Base-by-base conservation (phyloP, 2,797 vertebrate species). In the Glossophaga mutica region DNA sequence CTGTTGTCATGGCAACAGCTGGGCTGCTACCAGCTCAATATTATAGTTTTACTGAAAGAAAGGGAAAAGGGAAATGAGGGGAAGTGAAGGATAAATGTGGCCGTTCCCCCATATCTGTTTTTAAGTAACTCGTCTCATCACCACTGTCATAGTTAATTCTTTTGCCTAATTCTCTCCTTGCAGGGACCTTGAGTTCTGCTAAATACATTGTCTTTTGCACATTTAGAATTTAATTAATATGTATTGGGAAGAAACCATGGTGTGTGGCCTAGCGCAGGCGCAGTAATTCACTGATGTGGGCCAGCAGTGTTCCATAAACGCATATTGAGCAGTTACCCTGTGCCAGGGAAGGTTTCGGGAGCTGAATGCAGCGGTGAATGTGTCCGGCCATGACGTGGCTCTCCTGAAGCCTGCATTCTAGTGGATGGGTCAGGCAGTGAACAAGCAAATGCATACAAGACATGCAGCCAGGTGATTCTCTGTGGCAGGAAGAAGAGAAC, bases 1-100 rank as follows among this genome's bases (percentile, higher is more conserved):
- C 84, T 59, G 96, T 98, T 97, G 95, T 70, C 91, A 97, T 96
- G 87, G 93, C 91, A 96, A 97, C 95, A 79, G 67, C 62, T 70
- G 67, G 83, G 79, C 95, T 91, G 76, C 91, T 94, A 94, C 88
- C 91, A 94, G 87, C 77, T 87, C 67, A 14, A 26, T 93, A 50
- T 90, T 95, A 62, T 89, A 93, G 65, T 74, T 96, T 89, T 86
- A 71, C 44, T 87, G 84, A 39, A 76, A 82, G 89, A 78, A 95
- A 96, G 83, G 76, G 59, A 62, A 94, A 86, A 68, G 65, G 29
- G 29, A 82, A 91, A 73, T 71, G 92, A 96, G 15, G 10, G 10
- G 50, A 12, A 19, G 15, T n/a, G 1, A 59, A 78, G 32, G 42
- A 6, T 10, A 76, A 26, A 70, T 22, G 32, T 11, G 67, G 46